Base-by-base conservation (phyloP, 2,888 invertebrate species). In the Tinea pellionella region DNA sequence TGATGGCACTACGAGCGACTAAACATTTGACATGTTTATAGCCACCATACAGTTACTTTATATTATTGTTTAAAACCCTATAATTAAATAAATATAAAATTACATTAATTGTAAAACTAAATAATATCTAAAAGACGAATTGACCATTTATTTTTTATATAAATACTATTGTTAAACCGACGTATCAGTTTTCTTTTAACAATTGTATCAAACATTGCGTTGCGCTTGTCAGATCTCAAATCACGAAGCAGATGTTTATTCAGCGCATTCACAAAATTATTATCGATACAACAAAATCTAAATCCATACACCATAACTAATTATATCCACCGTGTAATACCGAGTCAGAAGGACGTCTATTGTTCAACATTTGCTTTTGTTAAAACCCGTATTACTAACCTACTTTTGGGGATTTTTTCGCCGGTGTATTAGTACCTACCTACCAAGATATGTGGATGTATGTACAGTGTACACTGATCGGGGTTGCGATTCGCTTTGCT, bases 281-380 rank as follows among this genome's bases (percentile, higher is more conserved):
- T 86, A 61, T 57, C 57, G 12, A 3, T 59, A 75, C 78, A 78
- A 80, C 78, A 77, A 84, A 80, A 86, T 86, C 87, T 85, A 85
- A 86, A 86, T 85, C 86, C 85, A 77, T 83, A 77, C 80, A 86
- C 86, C 87, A 87, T 85, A 83, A 75, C 86, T 87, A 87, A 87
- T 87, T 85, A 87, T 81, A 87, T 85, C 85, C 84, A 84, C 80
- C 84, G 65, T 80, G 79, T 84, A 86, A 86, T 80, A 76, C 73
- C 69, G 72, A 73, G 78, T 73, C 75, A 72, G 74, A 13, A 69
- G 66, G 68, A 66, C 69, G 62, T 24, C 67, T 66, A 76, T 83
- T 86, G 83, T 84, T 81, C 79, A 77, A 72, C 68, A 60, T 51
- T 61, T 16, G 61, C 73, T 68, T 70, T 85, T 86, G 82, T 84